Percentiles rank a stretch among this genome's conserved stretches.
Conservation (phyloP, 2,797 vertebrate genomes). For the Spea hammondii region DNA sequence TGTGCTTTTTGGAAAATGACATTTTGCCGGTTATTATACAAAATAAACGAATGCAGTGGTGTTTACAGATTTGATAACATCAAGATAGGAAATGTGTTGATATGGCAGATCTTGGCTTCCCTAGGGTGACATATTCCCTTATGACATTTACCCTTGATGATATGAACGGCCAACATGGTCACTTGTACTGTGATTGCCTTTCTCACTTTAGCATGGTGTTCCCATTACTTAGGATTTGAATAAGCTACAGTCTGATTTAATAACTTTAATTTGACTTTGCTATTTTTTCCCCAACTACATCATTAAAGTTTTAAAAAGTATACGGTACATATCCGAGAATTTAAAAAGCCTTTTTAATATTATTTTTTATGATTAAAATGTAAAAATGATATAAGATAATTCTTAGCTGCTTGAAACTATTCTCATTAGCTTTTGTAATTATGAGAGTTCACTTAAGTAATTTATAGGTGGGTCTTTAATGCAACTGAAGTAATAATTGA, state of each 20-base stretch:
- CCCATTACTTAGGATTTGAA: not conserved
- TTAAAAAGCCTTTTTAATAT: slow-evolving; percentile 42
- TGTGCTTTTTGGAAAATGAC: too few relatives aligned
- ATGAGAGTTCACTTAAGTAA: slow-evolving; percentile 53
- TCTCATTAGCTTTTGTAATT: slow-evolving; percentile 60
- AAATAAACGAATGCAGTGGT: too few relatives aligned
- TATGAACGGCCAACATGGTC: too few relatives aligned
- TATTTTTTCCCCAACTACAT: slow-evolving; percentile 28
- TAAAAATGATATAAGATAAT: slow-evolving; percentile 58
- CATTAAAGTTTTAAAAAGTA: slow-evolving; percentile 45
- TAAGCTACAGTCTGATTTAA: not conserved
- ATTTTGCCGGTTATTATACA: too few relatives aligned
- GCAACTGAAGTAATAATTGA: slow-evolving; percentile 50
- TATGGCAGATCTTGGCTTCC: too few relatives aligned
- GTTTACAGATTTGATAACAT: too few relatives aligned
- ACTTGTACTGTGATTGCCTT: not conserved
- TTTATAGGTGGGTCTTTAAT: slow-evolving; percentile 56
- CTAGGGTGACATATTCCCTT: too few relatives aligned
- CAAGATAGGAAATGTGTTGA: too few relatives aligned
- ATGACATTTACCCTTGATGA: too few relatives aligned
- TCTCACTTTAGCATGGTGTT: too few relatives aligned
- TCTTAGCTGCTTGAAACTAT: slow-evolving; percentile 53
- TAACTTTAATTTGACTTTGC: slow-evolving; percentile 42
- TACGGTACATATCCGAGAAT: slow-evolving; percentile 35
- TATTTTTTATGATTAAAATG: slow-evolving; percentile 59